Conservation (phyloP, 2,888 invertebrate species). For the Caenorhabditis virilis region DNA sequence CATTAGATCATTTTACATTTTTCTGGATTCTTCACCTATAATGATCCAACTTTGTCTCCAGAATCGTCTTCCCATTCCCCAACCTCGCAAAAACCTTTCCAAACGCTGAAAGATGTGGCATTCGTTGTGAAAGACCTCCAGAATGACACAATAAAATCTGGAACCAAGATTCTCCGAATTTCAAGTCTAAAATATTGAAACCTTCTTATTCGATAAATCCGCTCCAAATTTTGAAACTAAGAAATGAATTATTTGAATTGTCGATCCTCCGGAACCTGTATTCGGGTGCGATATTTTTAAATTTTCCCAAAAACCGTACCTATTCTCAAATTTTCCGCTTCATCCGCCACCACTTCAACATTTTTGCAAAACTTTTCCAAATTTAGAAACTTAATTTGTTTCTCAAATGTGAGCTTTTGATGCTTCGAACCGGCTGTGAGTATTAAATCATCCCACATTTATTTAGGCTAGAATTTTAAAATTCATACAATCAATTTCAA, state of each 20-base stretch:
- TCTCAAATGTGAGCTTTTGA: constrained; percentile 30
- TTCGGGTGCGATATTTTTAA: no score
- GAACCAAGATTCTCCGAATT: neutral
- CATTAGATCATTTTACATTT: neutral
- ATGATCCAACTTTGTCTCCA: constrained; percentile 70
- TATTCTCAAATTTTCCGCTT: constrained; percentile 11
- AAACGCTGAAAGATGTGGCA: constrained; percentile 70
- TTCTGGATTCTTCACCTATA: constrained; percentile 57
- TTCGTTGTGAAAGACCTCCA: constrained; percentile 71
- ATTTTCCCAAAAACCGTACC: no score
- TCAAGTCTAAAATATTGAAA: no score
- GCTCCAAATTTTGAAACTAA: neutral
- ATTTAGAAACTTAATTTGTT: constrained; percentile 6
- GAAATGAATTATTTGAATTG: constrained; percentile 8
- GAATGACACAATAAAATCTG: constrained; percentile 70
- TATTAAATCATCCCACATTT: constrained; percentile 46
- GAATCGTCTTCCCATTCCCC: constrained; percentile 59
- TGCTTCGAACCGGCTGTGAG: constrained; percentile 39
- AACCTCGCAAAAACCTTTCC: constrained; percentile 70
- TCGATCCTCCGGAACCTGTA: constrained; percentile 48
- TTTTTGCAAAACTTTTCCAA: constrained; percentile 5
- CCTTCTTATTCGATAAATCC: no score
- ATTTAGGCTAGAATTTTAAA: no score
- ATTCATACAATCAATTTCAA: no score
- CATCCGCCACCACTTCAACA: constrained; percentile 24